Conservation (phyloP, 2,113 vertebrate species). For the Pomatostomus ruficeps region DNA sequence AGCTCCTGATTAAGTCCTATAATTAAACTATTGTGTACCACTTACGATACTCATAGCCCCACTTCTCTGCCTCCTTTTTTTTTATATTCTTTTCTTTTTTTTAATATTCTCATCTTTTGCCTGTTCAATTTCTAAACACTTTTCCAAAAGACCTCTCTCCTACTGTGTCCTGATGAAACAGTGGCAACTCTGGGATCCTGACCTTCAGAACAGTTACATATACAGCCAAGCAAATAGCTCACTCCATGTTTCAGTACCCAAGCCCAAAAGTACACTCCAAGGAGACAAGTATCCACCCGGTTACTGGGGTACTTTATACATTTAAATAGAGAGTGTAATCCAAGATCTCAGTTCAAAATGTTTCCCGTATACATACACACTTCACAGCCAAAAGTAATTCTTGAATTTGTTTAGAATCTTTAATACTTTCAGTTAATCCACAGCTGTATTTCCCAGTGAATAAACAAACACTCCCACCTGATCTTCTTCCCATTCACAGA, state of each 20-base stretch:
- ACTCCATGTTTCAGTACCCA: neutral
- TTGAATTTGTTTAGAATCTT: neutral
- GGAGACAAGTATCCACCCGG: neutral
- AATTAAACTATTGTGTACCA: neutral
- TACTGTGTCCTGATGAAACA: neutral
- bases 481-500: neutral
- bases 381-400: neutral
- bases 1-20: neutral
- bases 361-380: neutral
- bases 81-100: neutral
- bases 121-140: neutral
- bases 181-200: neutral
- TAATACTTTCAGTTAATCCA: neutral
- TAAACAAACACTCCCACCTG: neutral
- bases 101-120: neutral
- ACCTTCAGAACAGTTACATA: neutral
- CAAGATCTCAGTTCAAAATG: neutral
- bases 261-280: neutral
- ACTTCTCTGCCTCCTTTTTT: neutral
- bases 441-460: neutral
- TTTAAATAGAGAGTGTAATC: neutral
- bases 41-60: neutral
- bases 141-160: neutral
- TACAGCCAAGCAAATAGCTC: neutral
- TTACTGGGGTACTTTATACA: neutral